A percentile compares a stretch with the other conserved stretches of the same genome.
phyloP scores from a whole-genome alignment of 2,888 invertebrate genomes.

The Lucinisca nassula region DNA sequence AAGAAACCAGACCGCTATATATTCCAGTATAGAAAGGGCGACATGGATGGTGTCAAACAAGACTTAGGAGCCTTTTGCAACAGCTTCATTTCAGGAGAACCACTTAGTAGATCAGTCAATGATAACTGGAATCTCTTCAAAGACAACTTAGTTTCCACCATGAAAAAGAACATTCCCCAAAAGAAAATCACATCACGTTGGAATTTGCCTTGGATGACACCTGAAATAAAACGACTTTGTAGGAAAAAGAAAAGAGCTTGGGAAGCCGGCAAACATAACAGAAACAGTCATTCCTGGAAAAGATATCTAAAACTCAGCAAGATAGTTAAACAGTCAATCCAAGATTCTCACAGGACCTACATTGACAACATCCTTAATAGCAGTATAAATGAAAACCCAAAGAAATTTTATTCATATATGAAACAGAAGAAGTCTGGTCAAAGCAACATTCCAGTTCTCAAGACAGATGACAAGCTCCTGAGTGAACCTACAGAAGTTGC shows the following conservation, averaged over 20 bases:
- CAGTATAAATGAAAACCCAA: slow-evolving; percentile 32
- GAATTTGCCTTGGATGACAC: slow-evolving; percentile 2
- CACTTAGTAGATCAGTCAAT: slow-evolving; percentile 6
- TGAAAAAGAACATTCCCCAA: slow-evolving; percentile 49
- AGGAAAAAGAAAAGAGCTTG: slow-evolving; percentile 42
- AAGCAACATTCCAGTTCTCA: slow-evolving; percentile 6
- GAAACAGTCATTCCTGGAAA: slow-evolving; percentile 44
- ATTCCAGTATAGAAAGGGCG: background rate
- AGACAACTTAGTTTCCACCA: slow-evolving; percentile 5
- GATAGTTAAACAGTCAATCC: slow-evolving; percentile 23
- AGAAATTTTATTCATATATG: slow-evolving; percentile 43
- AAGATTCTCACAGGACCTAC: slow-evolving; percentile 28
- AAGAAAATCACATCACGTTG: no score
- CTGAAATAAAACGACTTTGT: slow-evolving; percentile 34
- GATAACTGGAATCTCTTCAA: slow-evolving; percentile 42
- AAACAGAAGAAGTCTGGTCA: slow-evolving; percentile 18
- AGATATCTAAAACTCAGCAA: slow-evolving; percentile 26
- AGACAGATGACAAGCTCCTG: background rate
- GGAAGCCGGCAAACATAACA: slow-evolving; percentile 26
- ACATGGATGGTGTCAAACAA: background rate
- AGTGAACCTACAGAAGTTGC: slow-evolving; percentile 17
- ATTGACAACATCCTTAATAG: slow-evolving; percentile 37
- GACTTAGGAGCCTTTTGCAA: no score
- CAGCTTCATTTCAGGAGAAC: background rate
- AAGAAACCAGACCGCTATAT: slow-evolving; percentile 1